phyloP scores from a whole-genome alignment of 2,888 invertebrate species.

The Crocallis elinguaria region DNA sequence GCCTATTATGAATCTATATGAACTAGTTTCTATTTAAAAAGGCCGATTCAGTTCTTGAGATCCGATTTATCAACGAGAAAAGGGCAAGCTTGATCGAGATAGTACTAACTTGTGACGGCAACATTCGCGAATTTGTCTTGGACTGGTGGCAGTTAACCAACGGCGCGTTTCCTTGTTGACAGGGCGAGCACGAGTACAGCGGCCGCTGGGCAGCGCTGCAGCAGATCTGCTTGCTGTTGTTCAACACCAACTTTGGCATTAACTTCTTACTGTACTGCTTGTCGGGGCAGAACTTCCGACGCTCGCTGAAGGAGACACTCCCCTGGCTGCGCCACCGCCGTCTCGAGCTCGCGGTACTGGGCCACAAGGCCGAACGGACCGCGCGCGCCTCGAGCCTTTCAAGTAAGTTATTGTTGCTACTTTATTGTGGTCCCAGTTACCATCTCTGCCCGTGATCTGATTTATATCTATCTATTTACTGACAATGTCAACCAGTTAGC shows the following conservation, averaged over 20 bases:
- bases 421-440: background rate
- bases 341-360: slow-evolving; percentile 18
- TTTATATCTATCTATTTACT: no score
- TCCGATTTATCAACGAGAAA: no score
- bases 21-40: no score
- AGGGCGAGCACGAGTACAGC: slow-evolving; percentile 55
- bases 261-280: slow-evolving; percentile 93
- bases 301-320: slow-evolving; percentile 71
- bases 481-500: no score
- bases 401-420: slow-evolving; percentile 47
- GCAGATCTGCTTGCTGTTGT: slow-evolving; percentile 88
- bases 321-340: slow-evolving; percentile 46
- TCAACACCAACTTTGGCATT: slow-evolving; percentile 93
- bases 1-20: no score
- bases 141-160: background rate
- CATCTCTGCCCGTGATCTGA: background rate
- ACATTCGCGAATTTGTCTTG: no score
- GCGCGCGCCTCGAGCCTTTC: slow-evolving; percentile 55
- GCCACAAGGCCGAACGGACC: slow-evolving; percentile 30
- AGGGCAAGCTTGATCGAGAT: no score
- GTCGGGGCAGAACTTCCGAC: slow-evolving; percentile 92
- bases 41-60: no score
- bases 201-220: slow-evolving; percentile 85
- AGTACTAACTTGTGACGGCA: background rate
- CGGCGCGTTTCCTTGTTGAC: slow-evolving; percentile 25